These are phyloP conservation scores for Xenotilapia leptura DNA, from an alignment of 2,113 vertebrate genomes.

Conservation along the genomic window DNA sequence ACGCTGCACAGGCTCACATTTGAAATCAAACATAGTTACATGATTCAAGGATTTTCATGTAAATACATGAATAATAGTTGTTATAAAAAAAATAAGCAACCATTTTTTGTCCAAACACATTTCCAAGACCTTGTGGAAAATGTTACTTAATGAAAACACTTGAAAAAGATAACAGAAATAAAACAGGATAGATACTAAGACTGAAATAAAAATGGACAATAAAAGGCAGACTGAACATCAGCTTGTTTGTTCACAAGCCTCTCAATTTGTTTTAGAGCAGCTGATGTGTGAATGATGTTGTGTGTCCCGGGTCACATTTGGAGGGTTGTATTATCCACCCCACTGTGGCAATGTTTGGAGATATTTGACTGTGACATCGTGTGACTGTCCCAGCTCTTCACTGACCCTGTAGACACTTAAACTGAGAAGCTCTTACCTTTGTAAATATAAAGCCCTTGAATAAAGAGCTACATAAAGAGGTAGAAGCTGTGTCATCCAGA, in stretches of 20 bases:
- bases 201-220: not conserved
- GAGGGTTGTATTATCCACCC: not conserved
- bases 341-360: not conserved
- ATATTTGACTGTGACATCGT: not conserved
- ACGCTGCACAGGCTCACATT: not conserved
- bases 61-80: not conserved
- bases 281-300: not conserved
- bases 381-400: not conserved
- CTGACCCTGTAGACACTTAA: not conserved
- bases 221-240: not conserved
- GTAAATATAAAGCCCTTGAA: not conserved
- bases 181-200: not conserved
- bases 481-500: not conserved
- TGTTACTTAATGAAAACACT: not conserved
- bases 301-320: not conserved
- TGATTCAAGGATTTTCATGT: not conserved
- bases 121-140: not conserved
- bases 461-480: not conserved
- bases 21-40: not conserved
- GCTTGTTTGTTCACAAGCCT: not conserved
- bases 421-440: not conserved
- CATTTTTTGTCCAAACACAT: not conserved
- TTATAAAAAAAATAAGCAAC: not conserved
- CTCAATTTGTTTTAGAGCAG: not conserved
- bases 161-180: not conserved